Evolutionary conservation across 2,797 vertebrate genomes (phyloP), one percentile per base, ranked within the genome.

Genomic region (Clarias fuscus): DNA sequence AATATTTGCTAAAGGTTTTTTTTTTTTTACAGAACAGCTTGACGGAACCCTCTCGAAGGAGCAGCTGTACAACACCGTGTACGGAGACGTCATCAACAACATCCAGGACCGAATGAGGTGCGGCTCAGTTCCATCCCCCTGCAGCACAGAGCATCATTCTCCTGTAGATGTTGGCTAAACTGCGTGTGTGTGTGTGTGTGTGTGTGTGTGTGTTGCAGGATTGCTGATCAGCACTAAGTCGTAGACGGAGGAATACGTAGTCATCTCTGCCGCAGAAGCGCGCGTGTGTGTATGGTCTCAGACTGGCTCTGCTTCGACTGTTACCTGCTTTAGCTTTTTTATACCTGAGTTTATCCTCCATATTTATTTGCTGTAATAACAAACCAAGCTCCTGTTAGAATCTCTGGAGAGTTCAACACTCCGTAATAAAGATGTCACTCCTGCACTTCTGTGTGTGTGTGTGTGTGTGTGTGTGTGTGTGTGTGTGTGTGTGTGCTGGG

Each of bases 11-110:
- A 43, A 43, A 8, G 0, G 43, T 43, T 43, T 10, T 43, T 1
- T 30, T 8, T 43, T 43, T 43, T 7, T 92, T 94, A 84, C 94
- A 98, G 97, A 95, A 93, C 96, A 97, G 87, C 94, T 98, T 83
- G 94, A 98, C 92, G 97, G 97, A 93, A 97, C 95, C 58, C 94
- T 92, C 94, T 95, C 97, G 70, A 97, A 95, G 93, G 95, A 97
- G 80, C 94, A 97, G 33, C 92, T 98, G 87, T 97, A 96, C 93
- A 97, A 96, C 91, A 90, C 92, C 27, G 96, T 97, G 91, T 97
- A 94, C 33, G 94, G 95, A 1, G 90, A 97, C 90, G 95, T 98
- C 92, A 94, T 96, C 90, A 97, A 97, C 77, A 93, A 94, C 89
- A 95, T 96, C 86, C 95, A 96, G 91, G 92, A 94, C 86, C 88